These are phyloP conservation scores for Eupithecia insigniata DNA, from an alignment of 2,888 invertebrate genomes.

Conservation along the genomic window DNA sequence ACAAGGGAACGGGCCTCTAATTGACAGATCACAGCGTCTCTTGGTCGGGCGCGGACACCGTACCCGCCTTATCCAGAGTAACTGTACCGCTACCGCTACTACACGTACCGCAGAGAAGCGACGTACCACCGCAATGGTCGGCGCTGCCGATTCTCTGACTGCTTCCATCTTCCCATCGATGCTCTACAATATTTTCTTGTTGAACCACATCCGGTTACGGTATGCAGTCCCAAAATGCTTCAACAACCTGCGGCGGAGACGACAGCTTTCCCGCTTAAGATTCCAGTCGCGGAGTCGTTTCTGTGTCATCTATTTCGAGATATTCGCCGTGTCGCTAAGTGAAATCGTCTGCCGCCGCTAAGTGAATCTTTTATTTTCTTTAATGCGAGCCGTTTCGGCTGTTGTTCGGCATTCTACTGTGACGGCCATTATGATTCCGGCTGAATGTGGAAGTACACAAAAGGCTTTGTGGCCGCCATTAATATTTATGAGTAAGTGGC, in stretches of 20 bases:
- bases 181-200: constrained; percentile 67
- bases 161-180: constrained; percentile 55
- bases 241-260: constrained; percentile 40
- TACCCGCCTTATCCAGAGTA: constrained; percentile 71
- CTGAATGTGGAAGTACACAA: constrained; percentile 81
- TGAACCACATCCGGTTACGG: constrained; percentile 50
- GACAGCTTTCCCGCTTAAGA: constrained; percentile 59
- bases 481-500: constrained; percentile 82
- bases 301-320: constrained; percentile 70
- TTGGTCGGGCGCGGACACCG: constrained; percentile 59
- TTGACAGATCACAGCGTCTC: constrained; percentile 71
- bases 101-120: constrained; percentile 59
- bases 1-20: constrained; percentile 73
- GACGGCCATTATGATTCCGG: constrained; percentile 82
- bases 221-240: constrained; percentile 51
- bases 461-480: constrained; percentile 78
- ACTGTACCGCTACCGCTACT: constrained; percentile 76
- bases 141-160: constrained; percentile 53
- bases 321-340: constrained; percentile 76
- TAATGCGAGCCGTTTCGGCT: constrained; percentile 80
- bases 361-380: constrained; percentile 74
- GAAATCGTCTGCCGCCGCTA: constrained; percentile 61
- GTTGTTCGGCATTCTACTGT: constrained; percentile 79
- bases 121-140: constrained; percentile 71
- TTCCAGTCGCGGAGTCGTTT: constrained; percentile 63